Conservation (phyloP, 2,797 vertebrate genomes). For the Siniperca undulata region DNA sequence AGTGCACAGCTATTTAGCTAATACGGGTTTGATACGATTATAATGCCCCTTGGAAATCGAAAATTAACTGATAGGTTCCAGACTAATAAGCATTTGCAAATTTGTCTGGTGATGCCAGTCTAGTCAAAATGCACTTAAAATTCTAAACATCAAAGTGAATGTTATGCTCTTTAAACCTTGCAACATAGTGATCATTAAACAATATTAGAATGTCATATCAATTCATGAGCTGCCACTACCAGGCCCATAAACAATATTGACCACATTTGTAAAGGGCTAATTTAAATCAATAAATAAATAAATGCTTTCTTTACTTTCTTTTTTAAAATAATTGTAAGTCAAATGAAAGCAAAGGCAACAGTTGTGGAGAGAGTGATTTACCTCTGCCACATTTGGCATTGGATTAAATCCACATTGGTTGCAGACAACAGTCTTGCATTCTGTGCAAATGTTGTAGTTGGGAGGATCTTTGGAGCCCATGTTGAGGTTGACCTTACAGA, state of each 20-base stretch:
- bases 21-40: no score
- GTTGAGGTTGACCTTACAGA: constrained; percentile 92
- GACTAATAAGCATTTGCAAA: no score
- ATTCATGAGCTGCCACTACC: background rate
- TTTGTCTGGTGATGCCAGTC: no score
- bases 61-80: no score
- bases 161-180: background rate
- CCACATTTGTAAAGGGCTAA: background rate
- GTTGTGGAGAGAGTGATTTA: constrained; percentile 45
- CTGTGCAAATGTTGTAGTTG: constrained; percentile 93
- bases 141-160: background rate
- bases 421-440: constrained; percentile 92
- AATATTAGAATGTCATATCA: background rate
- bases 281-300: background rate
- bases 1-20: no score
- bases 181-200: background rate
- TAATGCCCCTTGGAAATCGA: no score
- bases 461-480: constrained; percentile 85
- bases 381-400: constrained; percentile 84
- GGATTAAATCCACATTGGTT: constrained; percentile 97
- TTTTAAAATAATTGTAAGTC: background rate
- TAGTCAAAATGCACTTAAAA: background rate
- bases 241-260: background rate
- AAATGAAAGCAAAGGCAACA: background rate
- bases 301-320: background rate